phyloP scores from a whole-genome alignment of 2,797 vertebrate species.

The Hypotaenidia okinawae region DNA sequence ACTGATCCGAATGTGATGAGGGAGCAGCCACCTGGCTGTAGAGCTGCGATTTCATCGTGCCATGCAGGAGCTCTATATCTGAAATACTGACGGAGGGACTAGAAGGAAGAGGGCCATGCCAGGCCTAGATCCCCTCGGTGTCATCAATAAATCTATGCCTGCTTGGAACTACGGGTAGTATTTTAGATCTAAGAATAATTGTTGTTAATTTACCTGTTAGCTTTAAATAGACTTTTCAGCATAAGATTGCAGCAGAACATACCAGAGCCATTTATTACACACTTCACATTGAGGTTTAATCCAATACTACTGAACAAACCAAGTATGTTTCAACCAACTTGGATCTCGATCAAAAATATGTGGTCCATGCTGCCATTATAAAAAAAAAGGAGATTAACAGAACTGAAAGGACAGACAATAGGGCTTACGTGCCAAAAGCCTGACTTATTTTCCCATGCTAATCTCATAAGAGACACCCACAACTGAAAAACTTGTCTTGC shows the following conservation, averaged over 20 bases:
- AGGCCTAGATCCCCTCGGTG: not conserved
- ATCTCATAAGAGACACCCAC: not conserved
- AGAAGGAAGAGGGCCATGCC: not conserved
- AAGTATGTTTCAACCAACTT: not conserved
- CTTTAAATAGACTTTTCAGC: not conserved
- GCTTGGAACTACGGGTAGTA: not conserved
- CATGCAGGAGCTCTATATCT: not conserved
- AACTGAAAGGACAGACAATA: conserved; percentile 11
- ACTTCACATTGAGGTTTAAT: not conserved
- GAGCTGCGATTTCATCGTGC: not conserved
- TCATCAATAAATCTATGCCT: not conserved
- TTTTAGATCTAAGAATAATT: not conserved
- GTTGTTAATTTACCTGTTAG: not conserved
- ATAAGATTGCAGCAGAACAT: not conserved
- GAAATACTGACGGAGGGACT: not conserved
- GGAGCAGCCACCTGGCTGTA: not conserved
- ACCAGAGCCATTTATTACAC: not conserved
- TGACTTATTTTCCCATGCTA: conserved; percentile 8
- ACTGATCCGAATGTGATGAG: not conserved
- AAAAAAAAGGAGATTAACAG: conserved; percentile 18
- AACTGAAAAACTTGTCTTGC: not conserved
- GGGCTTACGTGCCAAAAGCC: conserved; percentile 12
- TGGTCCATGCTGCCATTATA: not conserved
- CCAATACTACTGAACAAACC: not conserved
- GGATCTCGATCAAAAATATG: not conserved